Evolutionary conservation across 2,888 invertebrate genomes (phyloP), one percentile per base, ranked within the genome.

Genomic region (Pollenia labialis): DNA sequence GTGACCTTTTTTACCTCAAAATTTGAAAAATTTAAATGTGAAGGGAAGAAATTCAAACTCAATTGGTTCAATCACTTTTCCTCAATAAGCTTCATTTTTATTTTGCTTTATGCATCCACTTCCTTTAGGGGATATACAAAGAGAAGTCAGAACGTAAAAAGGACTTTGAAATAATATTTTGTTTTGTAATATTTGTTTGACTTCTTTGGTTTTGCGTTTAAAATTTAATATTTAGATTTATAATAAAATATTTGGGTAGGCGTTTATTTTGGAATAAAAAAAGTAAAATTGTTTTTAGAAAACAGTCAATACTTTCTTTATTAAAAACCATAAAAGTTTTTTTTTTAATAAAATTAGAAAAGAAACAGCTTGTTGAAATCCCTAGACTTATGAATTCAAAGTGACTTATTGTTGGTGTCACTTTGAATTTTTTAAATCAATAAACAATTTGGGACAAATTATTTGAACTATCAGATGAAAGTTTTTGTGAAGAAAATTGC

Each of bases 41-140:
- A 58, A 50, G 46, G 50, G 74, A 9, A 66, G 56, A 82, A 76
- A 62, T 76, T 76, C 40, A 54, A 76, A 76, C 69, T 76, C 40
- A 82, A 82, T 76, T 82, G 81, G 23, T 23, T 76, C 69, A 69
- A 76, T 82, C 23, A 56, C 16, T 71, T 54, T 62, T 69, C 12
- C 11, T 40, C 64, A 66, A 56, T 66, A 54, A 64, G n/a, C 46
- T 6, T 32, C 32, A 32, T 32, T 54, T 64, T 1, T 7, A 2
- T 23, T 62, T 60, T 1, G 14, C 48, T 50, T 44, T 40, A 10
- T 66, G 32, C 18, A 18, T 64, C 32, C 64, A 10, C 54, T 54
- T 72, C 52, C 54, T 62, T 64, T 44, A 46, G 16, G 56, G n/a
- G 44, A 14, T 16, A n/a, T 12, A 66, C 42, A 12, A 46, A 40